Evolutionary conservation across 2,797 vertebrate species (phyloP).

Genomic region (Trachurus trachurus): DNA sequence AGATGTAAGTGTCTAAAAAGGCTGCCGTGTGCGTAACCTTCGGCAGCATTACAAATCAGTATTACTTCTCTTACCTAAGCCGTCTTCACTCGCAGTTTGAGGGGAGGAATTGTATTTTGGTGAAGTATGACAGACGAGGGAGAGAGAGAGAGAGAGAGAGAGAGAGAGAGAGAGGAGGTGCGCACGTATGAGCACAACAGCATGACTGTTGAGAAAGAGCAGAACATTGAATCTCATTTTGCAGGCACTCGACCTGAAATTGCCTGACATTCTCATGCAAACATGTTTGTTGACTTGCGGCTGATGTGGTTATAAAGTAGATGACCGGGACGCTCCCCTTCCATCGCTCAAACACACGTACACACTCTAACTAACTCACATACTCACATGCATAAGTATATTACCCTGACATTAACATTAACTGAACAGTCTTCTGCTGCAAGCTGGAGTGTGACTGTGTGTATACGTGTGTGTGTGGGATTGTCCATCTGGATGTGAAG

Average conservation of each 20-base stretch:
- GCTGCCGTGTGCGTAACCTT: constrained; percentile 59
- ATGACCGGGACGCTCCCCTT: constrained; percentile 10
- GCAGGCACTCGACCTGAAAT: constrained; percentile 60
- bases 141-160: neutral
- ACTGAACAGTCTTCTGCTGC: neutral
- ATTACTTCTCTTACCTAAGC: constrained; percentile 64
- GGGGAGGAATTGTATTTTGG: constrained; percentile 62
- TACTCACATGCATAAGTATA: neutral
- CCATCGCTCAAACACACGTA: constrained; percentile 4
- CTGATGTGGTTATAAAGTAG: constrained; percentile 66
- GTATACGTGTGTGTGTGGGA: neutral
- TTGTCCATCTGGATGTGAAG: constrained; percentile 55
- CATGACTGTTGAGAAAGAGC: constrained; percentile 52
- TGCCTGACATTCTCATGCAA: constrained; percentile 68
- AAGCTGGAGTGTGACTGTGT: constrained; percentile 14
- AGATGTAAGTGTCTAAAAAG: constrained; percentile 59
- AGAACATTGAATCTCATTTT: constrained; percentile 64
- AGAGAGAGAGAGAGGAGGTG: neutral
- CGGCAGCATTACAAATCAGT: constrained; percentile 68
- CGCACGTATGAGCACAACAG: neutral
- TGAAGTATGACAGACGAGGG: constrained; percentile 52
- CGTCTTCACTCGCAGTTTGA: constrained; percentile 58
- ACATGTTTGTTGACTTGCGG: constrained; percentile 56
- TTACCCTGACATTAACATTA: constrained; percentile 8
- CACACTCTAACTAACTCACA: constrained; percentile 3